Percentiles rank a stretch among this genome's conserved stretches.
phyloP scores from a whole-genome alignment of 2,888 invertebrate genomes.

The Patella caerulea region DNA sequence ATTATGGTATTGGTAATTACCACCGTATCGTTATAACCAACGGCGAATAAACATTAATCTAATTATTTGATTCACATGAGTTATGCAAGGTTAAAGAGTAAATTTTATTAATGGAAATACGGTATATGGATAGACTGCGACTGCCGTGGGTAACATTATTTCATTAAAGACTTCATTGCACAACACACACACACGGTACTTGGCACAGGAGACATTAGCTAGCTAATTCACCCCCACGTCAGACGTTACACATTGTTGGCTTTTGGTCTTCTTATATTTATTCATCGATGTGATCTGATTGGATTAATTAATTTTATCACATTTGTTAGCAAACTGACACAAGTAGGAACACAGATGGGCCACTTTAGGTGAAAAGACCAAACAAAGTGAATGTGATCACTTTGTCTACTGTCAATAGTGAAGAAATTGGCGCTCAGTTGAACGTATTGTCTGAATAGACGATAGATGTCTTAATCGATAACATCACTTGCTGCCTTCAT shows the following conservation, averaged over 20 bases:
- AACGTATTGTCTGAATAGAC: constrained; percentile 10
- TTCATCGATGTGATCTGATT: not conserved
- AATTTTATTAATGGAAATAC: too few species aligned
- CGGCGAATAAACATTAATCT: too few species aligned
- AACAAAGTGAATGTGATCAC: constrained; percentile 12
- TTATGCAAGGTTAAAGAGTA: too few species aligned
- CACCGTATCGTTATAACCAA: too few species aligned
- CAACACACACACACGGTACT: too few species aligned
- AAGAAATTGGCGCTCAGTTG: not conserved
- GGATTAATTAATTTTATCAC: constrained; percentile 9
- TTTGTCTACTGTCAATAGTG: not conserved
- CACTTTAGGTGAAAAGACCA: constrained; percentile 13
- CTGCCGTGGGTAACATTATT: too few species aligned
- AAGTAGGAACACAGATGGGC: constrained; percentile 6
- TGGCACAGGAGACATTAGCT: too few species aligned
- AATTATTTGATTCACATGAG: too few species aligned
- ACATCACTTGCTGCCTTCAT: not conserved
- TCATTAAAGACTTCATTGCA: too few species aligned
- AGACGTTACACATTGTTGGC: not conserved
- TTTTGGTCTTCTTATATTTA: constrained; percentile 2
- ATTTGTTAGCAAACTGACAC: constrained; percentile 10
- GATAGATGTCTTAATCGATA: not conserved
- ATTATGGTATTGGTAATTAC: too few species aligned
- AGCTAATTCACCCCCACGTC: not conserved
- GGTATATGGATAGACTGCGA: too few species aligned